Evolutionary conservation across 2,888 invertebrate genomes (phyloP), one percentile per base, ranked within the genome.

Genomic region (Eurytoma adleriae): DNA sequence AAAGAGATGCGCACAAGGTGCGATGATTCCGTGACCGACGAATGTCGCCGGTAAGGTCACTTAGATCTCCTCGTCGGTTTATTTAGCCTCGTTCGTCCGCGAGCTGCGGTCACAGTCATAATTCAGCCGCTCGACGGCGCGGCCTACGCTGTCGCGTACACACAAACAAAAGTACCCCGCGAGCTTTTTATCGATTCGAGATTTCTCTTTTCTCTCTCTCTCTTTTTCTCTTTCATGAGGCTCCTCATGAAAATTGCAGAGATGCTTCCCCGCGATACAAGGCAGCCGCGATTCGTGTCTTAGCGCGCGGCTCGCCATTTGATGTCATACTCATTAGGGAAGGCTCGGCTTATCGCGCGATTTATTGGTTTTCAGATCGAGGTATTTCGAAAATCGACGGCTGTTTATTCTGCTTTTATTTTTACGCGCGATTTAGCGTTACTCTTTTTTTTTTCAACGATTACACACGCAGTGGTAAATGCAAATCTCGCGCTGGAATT

Each of bases 61-160:
- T 72, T 61, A 59, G 73, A 78, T 72, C 66, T 62, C 64, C 59
- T 72, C 87, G 88, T 87, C 87, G 88, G 88, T 88, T 88, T 84
- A 86, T 86, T 89, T 88, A 88, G 86, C 86, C 89, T 89, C 89
- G 88, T 89, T 88, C 88, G 86, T 88, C 86, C 83, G 30, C 30
- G 81, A 85, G 86, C 84, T 86, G 87, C 85, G 85, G 85, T 83
- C 83, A 84, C 83, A 84, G 85, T 87, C 86, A 86, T 87, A 87
- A 87, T 83, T 87, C 87, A 87, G 79, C 74, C 67, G 79, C 80
- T 82, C 81, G 80, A 78, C 83, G 30, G 66, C 61, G 69, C 67
- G 62, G 77, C n/a, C n/a, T n/a, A 54, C 54, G 27, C 48, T 50
- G 50, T 3, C 18, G 24, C 16, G 24, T 50, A 24, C 24, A 52